Percentiles rank a stretch among this genome's conserved stretches.
Evolutionary conservation across 2,113 vertebrate genomes (phyloP).

Genomic region (Orthonyx spaldingii): DNA sequence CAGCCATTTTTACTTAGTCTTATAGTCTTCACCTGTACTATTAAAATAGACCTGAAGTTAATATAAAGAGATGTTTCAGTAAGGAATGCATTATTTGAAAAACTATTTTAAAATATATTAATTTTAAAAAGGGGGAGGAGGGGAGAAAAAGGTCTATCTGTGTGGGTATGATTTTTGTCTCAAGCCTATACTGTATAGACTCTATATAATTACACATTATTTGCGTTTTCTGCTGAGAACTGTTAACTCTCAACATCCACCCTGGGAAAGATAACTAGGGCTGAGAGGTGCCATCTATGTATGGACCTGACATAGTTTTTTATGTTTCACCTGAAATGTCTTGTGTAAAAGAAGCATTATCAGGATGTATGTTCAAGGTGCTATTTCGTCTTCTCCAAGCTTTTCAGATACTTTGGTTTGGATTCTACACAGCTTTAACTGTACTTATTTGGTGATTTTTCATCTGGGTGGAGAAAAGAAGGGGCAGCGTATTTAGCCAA

Average conservation of each 20-base stretch:
- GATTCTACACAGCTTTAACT: not conserved
- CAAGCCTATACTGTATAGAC: fast-evolving
- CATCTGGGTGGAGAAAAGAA: not conserved
- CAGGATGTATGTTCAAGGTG: not conserved
- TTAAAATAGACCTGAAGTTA: not conserved
- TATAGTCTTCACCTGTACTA: not conserved
- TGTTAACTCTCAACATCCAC: not conserved
- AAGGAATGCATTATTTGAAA: not conserved
- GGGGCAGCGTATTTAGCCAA: not conserved
- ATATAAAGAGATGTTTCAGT: not conserved
- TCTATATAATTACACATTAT: not conserved
- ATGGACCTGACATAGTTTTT: not conserved
- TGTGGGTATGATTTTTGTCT: not conserved
- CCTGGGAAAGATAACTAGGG: not conserved
- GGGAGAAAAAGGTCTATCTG: not conserved
- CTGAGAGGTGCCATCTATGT: not conserved
- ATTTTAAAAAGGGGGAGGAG: not conserved
- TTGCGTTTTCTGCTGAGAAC: not conserved
- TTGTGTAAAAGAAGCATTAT: not conserved
- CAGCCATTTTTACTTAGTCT: not conserved
- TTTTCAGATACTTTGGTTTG: not conserved
- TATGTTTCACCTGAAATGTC: not conserved
- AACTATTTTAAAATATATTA: not conserved
- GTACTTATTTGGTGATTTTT: not conserved
- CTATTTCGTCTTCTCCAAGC: not conserved